Evolutionary conservation across 2,113 vertebrate genomes (phyloP).

Genomic region (Coturnix japonica): DNA sequence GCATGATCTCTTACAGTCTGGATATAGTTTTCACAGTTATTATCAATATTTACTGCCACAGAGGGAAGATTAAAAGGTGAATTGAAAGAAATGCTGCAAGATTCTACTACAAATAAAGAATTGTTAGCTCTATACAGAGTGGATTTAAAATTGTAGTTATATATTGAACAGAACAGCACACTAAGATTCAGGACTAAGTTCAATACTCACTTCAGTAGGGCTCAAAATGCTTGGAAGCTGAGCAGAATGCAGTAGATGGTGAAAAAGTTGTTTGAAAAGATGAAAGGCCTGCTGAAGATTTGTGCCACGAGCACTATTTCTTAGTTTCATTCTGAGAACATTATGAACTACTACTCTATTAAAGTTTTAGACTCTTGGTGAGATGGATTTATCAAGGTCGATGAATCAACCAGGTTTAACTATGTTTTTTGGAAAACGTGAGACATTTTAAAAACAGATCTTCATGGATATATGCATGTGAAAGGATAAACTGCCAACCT

Average conservation of each 20-base stretch:
- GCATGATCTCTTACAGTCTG: not conserved
- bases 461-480: not conserved
- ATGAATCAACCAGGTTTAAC: constrained; percentile 1
- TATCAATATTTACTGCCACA: not conserved
- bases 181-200: not conserved
- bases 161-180: not conserved
- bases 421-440: not conserved
- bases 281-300: not conserved
- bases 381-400: not conserved
- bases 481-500: not conserved
- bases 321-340: constrained; percentile 8
- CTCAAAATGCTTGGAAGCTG: not conserved
- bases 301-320: not conserved
- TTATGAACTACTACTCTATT: not conserved
- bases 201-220: not conserved
- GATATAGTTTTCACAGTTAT: not conserved
- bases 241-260: not conserved
- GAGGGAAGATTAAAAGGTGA: not conserved
- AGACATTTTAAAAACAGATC: not conserved
- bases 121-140: not conserved
- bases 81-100: not conserved
- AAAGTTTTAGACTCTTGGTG: not conserved
- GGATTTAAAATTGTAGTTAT: not conserved
- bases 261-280: not conserved
- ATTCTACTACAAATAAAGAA: not conserved